Conservation (phyloP, 1,140 invertebrate genomes). For the Zaprionus gabonicus region DNA sequence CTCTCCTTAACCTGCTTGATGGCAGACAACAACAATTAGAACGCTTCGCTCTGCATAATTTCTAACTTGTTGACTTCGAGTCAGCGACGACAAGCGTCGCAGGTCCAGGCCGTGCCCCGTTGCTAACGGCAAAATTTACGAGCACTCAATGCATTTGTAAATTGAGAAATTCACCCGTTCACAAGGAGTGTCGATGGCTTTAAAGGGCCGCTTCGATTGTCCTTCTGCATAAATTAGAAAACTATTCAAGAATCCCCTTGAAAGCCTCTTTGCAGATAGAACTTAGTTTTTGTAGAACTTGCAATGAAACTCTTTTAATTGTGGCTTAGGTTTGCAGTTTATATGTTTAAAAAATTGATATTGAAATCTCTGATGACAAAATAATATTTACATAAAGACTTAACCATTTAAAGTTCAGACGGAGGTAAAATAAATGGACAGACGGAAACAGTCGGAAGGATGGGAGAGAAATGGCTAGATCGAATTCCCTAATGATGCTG, state of each 20-base stretch:
- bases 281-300: neutral
- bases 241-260: neutral
- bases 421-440: too few relatives aligned
- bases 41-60: conserved; percentile 53
- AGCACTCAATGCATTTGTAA: conserved; percentile 56
- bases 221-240: neutral
- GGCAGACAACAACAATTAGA: conserved; percentile 54
- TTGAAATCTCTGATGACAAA: neutral
- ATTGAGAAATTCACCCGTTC: conserved; percentile 45
- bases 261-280: neutral
- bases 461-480: too few relatives aligned
- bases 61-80: conserved; percentile 55
- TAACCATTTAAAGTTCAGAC: too few relatives aligned
- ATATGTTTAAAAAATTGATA: neutral
- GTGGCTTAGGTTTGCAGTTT: neutral
- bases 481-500: too few relatives aligned
- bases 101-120: conserved; percentile 29
- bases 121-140: conserved; percentile 34
- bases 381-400: too few relatives aligned
- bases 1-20: neutral
- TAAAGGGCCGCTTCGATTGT: neutral
- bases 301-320: neutral
- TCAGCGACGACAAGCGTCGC: conserved; percentile 18
- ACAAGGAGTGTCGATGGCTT: conserved; percentile 1
- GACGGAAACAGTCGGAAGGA: too few relatives aligned